Conservation (phyloP, 2,888 invertebrate genomes). For the Myopa tessellatipennis region DNA sequence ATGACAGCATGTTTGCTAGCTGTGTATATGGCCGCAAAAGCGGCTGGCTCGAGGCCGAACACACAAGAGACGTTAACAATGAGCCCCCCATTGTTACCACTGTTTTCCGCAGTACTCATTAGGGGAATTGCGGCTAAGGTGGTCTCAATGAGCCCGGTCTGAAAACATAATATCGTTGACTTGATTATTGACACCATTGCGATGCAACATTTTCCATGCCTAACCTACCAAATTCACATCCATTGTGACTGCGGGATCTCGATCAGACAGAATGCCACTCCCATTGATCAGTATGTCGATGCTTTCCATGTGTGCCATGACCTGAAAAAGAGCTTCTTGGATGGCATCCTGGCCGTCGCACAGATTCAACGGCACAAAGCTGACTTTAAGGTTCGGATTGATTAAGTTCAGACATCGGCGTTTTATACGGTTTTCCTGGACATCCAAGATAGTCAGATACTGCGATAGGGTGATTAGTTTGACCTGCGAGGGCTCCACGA, state of each 20-base stretch:
- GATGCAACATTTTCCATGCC: not conserved
- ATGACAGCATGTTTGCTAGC: constrained; percentile 60
- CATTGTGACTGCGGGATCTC: constrained; percentile 49
- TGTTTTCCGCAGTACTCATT: constrained; percentile 59
- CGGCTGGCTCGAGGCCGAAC: constrained; percentile 52
- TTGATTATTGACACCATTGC: too few relatives aligned
- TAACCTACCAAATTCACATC: constrained; percentile 68
- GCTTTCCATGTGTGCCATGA: constrained; percentile 34
- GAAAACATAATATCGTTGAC: not conserved
- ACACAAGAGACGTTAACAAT: constrained; percentile 62
- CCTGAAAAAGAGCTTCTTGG: constrained; percentile 40
- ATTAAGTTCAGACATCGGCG: constrained; percentile 29
- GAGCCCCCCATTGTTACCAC: constrained; percentile 60
- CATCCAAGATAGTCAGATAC: constrained; percentile 52
- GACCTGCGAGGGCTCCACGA: too few relatives aligned
- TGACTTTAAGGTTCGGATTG: constrained; percentile 28
- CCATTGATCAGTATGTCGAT: constrained; percentile 53
- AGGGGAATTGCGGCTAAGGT: constrained; percentile 60
- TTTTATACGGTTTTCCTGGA: constrained; percentile 41
- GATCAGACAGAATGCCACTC: constrained; percentile 52
- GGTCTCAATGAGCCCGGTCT: constrained; percentile 66
- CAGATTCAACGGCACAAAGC: constrained; percentile 45
- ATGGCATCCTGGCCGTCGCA: constrained; percentile 43
- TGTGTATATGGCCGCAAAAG: constrained; percentile 56
- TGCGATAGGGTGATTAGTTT: constrained; percentile 24